Percentiles rank a stretch among this genome's conserved stretches.
These are phyloP conservation scores for Boulengeromyrus knoepffleri DNA, from an alignment of 2,113 vertebrate genomes.

Conservation along the genomic window DNA sequence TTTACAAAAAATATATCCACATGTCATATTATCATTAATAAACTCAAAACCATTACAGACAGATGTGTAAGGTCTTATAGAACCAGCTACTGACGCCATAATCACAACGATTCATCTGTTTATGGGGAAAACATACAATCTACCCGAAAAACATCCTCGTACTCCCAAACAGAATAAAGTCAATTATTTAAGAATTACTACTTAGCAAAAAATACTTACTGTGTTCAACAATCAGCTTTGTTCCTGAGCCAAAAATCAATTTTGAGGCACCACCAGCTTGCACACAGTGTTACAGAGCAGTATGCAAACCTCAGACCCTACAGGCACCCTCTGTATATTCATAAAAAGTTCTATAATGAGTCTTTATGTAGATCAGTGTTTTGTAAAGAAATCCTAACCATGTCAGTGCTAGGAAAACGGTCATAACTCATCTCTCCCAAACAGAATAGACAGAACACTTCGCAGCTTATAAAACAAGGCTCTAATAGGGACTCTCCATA, in stretches of 20 bases:
- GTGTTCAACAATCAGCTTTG: not conserved
- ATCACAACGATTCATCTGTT: not conserved
- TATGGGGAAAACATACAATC: not conserved
- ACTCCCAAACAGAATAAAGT: not conserved
- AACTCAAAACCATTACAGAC: not conserved
- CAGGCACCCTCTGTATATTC: not conserved
- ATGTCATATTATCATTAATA: not conserved
- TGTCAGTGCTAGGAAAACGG: not conserved
- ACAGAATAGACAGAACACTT: not conserved
- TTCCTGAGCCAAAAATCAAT: conserved; percentile 17
- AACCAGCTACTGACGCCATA: not conserved
- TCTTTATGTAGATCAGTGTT: not conserved
- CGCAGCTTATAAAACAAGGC: not conserved
- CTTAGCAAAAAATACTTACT: not conserved
- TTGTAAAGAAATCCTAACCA: not conserved
- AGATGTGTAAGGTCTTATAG: not conserved
- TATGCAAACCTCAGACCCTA: not conserved
- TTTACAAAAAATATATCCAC: not conserved
- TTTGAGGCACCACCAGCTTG: not conserved
- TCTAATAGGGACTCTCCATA: not conserved
- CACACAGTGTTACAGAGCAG: conserved; percentile 18
- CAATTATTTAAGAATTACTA: not conserved
- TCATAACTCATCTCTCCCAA: not conserved
- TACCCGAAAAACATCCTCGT: not conserved
- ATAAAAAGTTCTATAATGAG: not conserved